These are phyloP conservation scores for Drosophila funebris DNA, from an alignment of 1,140 invertebrate genomes.

Conservation along the genomic window DNA sequence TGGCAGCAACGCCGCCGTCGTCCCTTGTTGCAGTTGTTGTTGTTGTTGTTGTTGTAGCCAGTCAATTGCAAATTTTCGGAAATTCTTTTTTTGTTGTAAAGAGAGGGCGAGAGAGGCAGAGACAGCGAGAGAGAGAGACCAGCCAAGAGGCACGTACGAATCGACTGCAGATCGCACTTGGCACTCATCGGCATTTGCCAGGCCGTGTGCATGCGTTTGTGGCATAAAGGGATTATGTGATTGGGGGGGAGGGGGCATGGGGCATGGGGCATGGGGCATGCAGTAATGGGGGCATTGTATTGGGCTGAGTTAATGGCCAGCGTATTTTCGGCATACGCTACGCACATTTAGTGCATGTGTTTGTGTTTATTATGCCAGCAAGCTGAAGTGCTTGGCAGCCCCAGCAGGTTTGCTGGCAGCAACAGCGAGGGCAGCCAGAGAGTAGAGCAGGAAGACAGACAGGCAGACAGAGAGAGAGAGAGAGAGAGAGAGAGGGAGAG, in stretches of 20 bases:
- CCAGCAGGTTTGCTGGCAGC: conserved; percentile 65
- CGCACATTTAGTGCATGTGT: conserved; percentile 72
- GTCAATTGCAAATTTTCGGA: conserved; percentile 81
- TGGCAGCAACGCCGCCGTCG: conserved; percentile 6
- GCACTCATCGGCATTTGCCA: conserved; percentile 9
- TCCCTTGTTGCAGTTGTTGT: conserved; percentile 17
- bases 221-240: neutral
- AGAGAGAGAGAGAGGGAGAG: neutral
- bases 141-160: conserved; percentile 41
- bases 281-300: conserved; percentile 5
- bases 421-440: too few relatives aligned
- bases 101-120: neutral
- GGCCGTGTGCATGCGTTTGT: conserved; percentile 7
- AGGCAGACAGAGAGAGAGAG: conserved; percentile 14
- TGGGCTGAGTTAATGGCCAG: conserved; percentile 61
- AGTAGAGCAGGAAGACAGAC: conserved; percentile 17
- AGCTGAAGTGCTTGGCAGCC: conserved; percentile 26
- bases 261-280: neutral
- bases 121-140: neutral
- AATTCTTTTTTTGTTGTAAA: conserved; percentile 53
- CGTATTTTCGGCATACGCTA: conserved; percentile 80
- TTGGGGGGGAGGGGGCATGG: conserved; percentile 16
- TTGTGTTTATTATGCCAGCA: conserved; percentile 49
- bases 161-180: conserved; percentile 40
- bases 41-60: conserved; percentile 44